Base-by-base conservation (phyloP, 2,113 vertebrate genomes). In the Heterocephalus glaber region DNA sequence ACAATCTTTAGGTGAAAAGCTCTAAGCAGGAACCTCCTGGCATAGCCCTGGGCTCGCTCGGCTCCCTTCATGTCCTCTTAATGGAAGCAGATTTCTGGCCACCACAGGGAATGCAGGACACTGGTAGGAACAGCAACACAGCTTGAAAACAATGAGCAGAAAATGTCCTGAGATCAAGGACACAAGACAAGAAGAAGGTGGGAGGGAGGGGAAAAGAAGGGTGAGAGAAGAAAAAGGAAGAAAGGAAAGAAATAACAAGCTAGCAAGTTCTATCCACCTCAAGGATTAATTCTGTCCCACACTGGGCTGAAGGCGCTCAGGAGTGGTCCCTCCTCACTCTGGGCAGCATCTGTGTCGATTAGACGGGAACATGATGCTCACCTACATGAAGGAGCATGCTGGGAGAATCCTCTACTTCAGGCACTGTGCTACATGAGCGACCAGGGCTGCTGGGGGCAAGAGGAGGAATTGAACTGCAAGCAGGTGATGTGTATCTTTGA, bases 61-160 rank as follows among this genome's bases (percentile, higher is more conserved):
- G 49, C 41, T 86, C 58, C 54, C 41, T 66, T 28, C 17, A 2
- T 56, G 22, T 1, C 52, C 41, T 86, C 35, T 7, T 52, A 52
- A 58, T 68, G 33, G 68, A 66, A 80, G 52, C 49, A 66, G 74
- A 61, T 74, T 80, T 66, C 68, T 54, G 80, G 61, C 63, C 56
- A 74, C 68, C 24, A 38, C 54, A 83, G 33, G 61, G n/a, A 87
- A 65, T 77, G 63, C 35, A 19, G 47, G 76, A 80, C 3, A 6
- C 85, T 58, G 89, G 5, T 2, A 56, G 20, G 2, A 41, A 20
- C 52, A 90, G 47, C 63, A 77, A 49, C n/a, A 44, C 30, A 35
- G 87, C 54, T 65, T 70, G 90, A 86, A 92, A 85, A 89, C 63
- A 90, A 80, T 54, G 54, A 95, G 80, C 41, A 86, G 87, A 86